Evolutionary conservation across 2,888 invertebrate species (phyloP).

Genomic region (Odontothrips loti): DNA sequence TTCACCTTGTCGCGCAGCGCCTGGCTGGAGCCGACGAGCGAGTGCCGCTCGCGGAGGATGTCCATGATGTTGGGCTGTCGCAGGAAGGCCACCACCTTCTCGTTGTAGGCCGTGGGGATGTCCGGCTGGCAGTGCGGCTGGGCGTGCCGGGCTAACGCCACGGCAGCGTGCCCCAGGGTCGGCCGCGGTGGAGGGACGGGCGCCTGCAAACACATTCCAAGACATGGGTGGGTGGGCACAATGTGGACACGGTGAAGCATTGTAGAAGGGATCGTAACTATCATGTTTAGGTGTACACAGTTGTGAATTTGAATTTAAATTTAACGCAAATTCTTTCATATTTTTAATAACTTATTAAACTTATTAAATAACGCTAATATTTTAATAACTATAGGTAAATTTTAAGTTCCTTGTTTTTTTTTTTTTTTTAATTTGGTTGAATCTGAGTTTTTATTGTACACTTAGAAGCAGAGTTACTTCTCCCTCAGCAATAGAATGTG

Average conservation of each 20-base stretch:
- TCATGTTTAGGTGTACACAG: neutral
- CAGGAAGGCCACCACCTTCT: constrained; percentile 93
- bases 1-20: constrained; percentile 81
- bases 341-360: constrained; percentile 6
- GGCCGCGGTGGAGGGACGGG: constrained; percentile 73
- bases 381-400: constrained; percentile 27
- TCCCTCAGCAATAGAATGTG: no score
- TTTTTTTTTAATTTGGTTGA: no score
- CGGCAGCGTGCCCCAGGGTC: constrained; percentile 42
- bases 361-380: neutral
- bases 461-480: no score
- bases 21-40: constrained; percentile 64
- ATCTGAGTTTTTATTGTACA: no score
- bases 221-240: constrained; percentile 30
- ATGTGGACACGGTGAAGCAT: neutral
- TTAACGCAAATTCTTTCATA: neutral
- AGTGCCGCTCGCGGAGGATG: constrained; percentile 77
- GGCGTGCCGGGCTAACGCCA: constrained; percentile 33
- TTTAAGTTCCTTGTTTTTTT: neutral
- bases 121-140: constrained; percentile 50
- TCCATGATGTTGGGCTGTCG: constrained; percentile 92
- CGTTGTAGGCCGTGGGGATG: constrained; percentile 89
- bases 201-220: constrained; percentile 51
- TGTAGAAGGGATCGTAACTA: no score
- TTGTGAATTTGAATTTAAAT: neutral